Base-by-base conservation (phyloP, 2,797 vertebrate species). In the Parambassis ranga region DNA sequence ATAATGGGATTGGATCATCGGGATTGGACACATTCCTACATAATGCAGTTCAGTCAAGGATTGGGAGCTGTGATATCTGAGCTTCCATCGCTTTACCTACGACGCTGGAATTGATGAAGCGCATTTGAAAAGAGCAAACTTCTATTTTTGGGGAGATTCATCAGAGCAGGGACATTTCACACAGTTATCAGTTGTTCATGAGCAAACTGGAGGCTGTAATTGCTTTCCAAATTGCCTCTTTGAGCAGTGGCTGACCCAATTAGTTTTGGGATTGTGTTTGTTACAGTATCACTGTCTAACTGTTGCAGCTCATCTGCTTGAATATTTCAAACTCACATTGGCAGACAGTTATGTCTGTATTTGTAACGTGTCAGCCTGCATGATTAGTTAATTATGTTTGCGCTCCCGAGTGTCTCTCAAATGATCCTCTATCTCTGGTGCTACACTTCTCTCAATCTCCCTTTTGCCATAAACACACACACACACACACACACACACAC, bases 311-410 rank as follows among this genome's bases (percentile, higher is more conserved):
- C 76, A 70, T 85, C 87, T 68, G 65, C 69, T 76, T 85, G 74
- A 85, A 83, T 87, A 82, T 90, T 87, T 89, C 66, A 87, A 83
- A 87, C 85, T 77, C 77, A 56, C 79, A 75, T 52, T 79, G 78
- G 80, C 84, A 89, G 82, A 83, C 81, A 83, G 83, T 88, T 87
- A 82, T 75, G 81, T 90, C 83, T 85, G 63, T 77, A 77, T 88
- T 83, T 85, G 69, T 77, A 83, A 86, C 74, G 60, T 83, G 86
- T 87, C 86, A 75, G 78, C 71, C 64, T 19, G 78, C 64, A 55
- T 81, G 87, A 88, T 89, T 86, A 83, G 75, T 85, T 83, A 86
- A 89, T 87, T 84, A 86, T 83, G 83, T 87, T 86, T 90, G 84
- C 55, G 26, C 72, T 71, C 62, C 66, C 68, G 53, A 82, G 68